Conservation (phyloP, 2,113 vertebrate species). For the Astatoreochromis straeleni region DNA sequence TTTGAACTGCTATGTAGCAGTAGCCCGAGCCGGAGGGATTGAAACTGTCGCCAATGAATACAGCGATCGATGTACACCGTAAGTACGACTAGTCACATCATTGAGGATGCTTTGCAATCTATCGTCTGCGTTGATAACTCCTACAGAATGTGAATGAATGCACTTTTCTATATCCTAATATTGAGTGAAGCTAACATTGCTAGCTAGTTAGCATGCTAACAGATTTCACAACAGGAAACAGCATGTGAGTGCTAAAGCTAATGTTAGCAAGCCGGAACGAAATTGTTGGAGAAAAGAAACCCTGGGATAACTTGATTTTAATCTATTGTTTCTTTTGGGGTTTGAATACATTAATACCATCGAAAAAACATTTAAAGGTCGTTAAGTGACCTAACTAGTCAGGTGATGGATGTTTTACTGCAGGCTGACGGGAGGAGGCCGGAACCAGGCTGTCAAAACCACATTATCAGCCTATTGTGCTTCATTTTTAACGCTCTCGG, state of each 20-base stretch:
- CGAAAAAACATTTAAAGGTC: neutral
- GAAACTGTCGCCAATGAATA: constrained; percentile 96
- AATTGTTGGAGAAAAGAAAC: neutral
- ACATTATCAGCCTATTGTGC: neutral
- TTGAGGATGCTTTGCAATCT: neutral
- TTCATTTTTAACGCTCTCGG: neutral
- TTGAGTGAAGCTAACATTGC: neutral
- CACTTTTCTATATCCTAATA: neutral
- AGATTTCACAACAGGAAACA: constrained; percentile 47
- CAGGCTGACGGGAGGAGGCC: constrained; percentile 54
- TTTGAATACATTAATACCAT: neutral
- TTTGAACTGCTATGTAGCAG: constrained; percentile 93
- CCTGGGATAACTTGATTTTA: neutral
- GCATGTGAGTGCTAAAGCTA: constrained; percentile 59
- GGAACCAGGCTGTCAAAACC: constrained; percentile 31
- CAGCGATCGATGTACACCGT: constrained; percentile 95
- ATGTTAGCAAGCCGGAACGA: constrained; percentile 6
- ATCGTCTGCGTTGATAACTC: neutral
- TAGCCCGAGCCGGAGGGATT: constrained; percentile 92
- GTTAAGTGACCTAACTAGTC: neutral
- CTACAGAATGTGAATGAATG: neutral
- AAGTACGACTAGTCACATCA: constrained; percentile 52
- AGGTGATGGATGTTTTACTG: neutral
- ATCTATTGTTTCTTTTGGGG: fast-evolving
- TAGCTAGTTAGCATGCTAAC: constrained; percentile 50